Evolutionary conservation across 2,797 vertebrate species (phyloP).

Genomic region (Hephaestus fuliginosus): DNA sequence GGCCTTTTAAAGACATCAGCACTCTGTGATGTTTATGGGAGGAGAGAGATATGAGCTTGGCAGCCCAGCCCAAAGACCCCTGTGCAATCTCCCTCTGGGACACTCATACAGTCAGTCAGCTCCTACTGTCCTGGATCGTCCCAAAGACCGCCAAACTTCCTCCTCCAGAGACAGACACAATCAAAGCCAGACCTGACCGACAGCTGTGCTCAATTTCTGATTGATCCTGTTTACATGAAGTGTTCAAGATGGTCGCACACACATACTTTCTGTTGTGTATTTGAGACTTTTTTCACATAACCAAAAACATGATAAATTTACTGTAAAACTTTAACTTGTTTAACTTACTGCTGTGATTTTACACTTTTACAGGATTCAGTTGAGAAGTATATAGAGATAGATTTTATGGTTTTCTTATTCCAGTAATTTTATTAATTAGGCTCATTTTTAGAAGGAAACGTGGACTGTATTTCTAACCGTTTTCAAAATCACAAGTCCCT

Average conservation of each 20-base stretch:
- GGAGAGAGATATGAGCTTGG: slow-evolving; percentile 77
- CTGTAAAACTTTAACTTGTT: not conserved
- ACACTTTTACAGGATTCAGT: not conserved
- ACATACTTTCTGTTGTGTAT: slow-evolving; percentile 23
- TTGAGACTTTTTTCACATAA: not conserved
- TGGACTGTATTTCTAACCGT: not conserved
- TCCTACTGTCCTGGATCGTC: slow-evolving; percentile 78
- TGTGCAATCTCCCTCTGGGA: slow-evolving; percentile 78
- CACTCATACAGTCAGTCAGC: slow-evolving; percentile 77
- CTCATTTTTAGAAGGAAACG: not conserved
- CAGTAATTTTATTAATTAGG: not conserved
- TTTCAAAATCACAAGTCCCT: not conserved
- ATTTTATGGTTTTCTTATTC: not conserved
- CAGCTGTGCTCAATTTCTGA: slow-evolving; percentile 50
- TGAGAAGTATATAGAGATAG: not conserved
- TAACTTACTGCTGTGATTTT: not conserved
- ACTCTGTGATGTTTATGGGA: slow-evolving; percentile 81
- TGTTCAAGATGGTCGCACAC: slow-evolving; percentile 16
- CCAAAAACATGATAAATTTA: slow-evolving; percentile 2
- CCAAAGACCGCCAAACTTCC: slow-evolving; percentile 41
- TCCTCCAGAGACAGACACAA: slow-evolving; percentile 42
- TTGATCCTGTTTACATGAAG: slow-evolving; percentile 36
- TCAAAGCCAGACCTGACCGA: slow-evolving; percentile 57
- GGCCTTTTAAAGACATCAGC: slow-evolving; percentile 84
- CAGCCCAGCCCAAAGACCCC: slow-evolving; percentile 69